These are phyloP conservation scores for Apostichopus japonicus DNA, from an alignment of 35 echinoderm and acorn worm species.

Conservation along the genomic window DNA sequence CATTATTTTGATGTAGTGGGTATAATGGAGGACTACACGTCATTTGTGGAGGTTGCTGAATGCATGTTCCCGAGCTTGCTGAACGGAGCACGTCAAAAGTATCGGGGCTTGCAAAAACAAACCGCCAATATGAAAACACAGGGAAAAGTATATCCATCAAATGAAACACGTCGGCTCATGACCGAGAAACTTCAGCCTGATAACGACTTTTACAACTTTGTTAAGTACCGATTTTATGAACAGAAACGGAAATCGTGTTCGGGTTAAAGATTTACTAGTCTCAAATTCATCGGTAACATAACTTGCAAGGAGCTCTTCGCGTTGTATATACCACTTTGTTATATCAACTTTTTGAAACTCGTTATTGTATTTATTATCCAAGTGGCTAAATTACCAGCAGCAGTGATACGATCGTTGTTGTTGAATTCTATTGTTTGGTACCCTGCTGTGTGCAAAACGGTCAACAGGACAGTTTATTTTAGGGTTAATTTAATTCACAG, in stretches of 20 bases:
- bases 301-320: too few relatives aligned
- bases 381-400: too few relatives aligned
- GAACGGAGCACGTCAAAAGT: background rate
- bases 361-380: too few relatives aligned
- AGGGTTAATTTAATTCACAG: too few relatives aligned
- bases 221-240: constrained; percentile 12
- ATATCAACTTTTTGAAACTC: too few relatives aligned
- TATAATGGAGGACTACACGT: constrained; percentile 40
- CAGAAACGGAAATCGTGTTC: background rate
- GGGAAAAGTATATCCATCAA: background rate
- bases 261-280: background rate
- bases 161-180: background rate
- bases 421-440: too few relatives aligned
- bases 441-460: too few relatives aligned
- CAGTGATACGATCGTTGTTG: too few relatives aligned
- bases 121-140: constrained; percentile 38
- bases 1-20: constrained; percentile 27
- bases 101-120: background rate
- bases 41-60: constrained; percentile 26
- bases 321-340: too few relatives aligned
- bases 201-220: constrained; percentile 31
- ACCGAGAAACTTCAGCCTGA: constrained; percentile 2
- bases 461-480: too few relatives aligned
- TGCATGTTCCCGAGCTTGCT: background rate
- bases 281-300: too few relatives aligned